phyloP scores from a whole-genome alignment of 92 coral and sea anemone species.

The Scolanthus callimorphus region DNA sequence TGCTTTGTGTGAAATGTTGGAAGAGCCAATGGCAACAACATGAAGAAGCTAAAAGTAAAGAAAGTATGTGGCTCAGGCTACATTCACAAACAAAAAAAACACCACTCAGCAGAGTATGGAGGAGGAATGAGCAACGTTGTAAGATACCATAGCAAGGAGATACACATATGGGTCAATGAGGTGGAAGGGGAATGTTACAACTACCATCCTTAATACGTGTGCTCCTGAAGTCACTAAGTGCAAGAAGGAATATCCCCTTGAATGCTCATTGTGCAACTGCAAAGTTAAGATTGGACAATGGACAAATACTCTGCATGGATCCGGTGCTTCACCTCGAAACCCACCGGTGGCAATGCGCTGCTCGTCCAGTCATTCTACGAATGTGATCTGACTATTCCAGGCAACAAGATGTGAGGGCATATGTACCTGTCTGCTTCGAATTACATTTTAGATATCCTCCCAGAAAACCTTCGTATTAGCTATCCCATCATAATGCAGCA shows the following conservation, averaged over 20 bases:
- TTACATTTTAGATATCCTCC: neutral
- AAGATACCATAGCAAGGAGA: slow-evolving; percentile 51
- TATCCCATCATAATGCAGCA: neutral
- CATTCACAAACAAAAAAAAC: slow-evolving; percentile 28
- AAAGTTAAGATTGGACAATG: neutral
- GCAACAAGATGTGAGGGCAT: neutral
- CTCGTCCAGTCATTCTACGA: neutral
- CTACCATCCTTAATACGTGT: slow-evolving; percentile 26
- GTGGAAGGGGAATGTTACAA: slow-evolving; percentile 25
- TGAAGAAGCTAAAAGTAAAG: slow-evolving; percentile 33
- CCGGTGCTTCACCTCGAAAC: neutral
- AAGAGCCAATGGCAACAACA: slow-evolving; percentile 43
- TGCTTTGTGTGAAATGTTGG: slow-evolving; percentile 21
- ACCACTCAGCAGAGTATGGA: slow-evolving; percentile 36
- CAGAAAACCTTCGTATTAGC: neutral
- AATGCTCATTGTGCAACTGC: neutral
- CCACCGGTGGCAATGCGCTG: neutral
- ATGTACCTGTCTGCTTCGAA: neutral
- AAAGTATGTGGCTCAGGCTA: slow-evolving; percentile 16
- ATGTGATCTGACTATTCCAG: neutral
- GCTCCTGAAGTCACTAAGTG: slow-evolving; percentile 22
- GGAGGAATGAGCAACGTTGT: slow-evolving; percentile 36
- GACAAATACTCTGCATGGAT: neutral
- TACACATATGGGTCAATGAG: slow-evolving; percentile 38
- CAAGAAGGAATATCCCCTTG: neutral